phyloP scores from a whole-genome alignment of 2,797 vertebrate genomes.

The Sandelia bainsii region DNA sequence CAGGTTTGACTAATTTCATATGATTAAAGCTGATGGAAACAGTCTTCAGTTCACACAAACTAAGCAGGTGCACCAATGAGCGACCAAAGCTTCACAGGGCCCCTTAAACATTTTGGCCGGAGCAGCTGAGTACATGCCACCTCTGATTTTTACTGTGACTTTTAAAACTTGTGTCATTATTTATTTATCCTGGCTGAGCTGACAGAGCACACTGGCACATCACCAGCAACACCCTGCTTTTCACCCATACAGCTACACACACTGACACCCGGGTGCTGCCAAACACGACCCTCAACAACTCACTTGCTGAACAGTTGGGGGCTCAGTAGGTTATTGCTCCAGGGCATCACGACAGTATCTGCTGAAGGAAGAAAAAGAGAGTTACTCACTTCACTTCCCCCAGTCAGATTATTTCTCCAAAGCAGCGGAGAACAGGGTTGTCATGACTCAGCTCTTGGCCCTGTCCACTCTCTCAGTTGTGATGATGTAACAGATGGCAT shows the following conservation, averaged over 20 bases:
- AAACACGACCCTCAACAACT: constrained; percentile 12
- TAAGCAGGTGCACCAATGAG: not conserved
- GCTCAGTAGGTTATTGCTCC: constrained; percentile 43
- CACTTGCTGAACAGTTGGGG: constrained; percentile 37
- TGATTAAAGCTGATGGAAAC: too few species aligned
- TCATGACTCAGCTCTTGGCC: constrained; percentile 81
- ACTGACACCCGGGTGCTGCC: constrained; percentile 26
- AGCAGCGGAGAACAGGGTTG: constrained; percentile 55
- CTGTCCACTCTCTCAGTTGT: constrained; percentile 61
- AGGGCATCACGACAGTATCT: constrained; percentile 52
- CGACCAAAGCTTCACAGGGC: not conserved
- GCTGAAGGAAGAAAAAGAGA: constrained; percentile 30
- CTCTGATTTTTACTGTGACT: constrained; percentile 53
- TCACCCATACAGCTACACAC: constrained; percentile 19
- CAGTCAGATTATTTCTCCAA: constrained; percentile 58
- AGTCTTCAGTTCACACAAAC: not conserved
- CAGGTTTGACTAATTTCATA: too few species aligned
- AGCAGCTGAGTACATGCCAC: constrained; percentile 24
- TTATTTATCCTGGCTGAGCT: constrained; percentile 53
- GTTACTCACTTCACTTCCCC: constrained; percentile 54
- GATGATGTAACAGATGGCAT: constrained; percentile 76
- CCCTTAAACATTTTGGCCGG: too few species aligned
- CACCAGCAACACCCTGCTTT: constrained; percentile 44
- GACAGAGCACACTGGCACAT: constrained; percentile 51
- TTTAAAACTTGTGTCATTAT: constrained; percentile 38